Percentiles rank a stretch among this genome's conserved stretches.
Evolutionary conservation across 2,797 vertebrate species (phyloP).

Genomic region (Bufotes viridis): DNA sequence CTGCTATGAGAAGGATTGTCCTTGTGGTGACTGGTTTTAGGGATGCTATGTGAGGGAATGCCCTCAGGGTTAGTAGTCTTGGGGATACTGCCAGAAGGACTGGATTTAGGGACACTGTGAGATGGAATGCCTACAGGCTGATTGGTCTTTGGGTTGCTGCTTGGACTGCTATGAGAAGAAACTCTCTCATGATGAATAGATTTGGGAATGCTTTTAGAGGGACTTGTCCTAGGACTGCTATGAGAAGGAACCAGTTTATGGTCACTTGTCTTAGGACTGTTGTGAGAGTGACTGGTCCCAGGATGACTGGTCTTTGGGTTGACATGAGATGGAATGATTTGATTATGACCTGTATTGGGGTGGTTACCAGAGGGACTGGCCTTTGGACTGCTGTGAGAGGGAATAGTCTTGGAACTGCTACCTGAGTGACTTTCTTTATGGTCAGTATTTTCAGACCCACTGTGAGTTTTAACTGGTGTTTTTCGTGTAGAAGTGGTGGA

Average conservation of each 20-base stretch:
- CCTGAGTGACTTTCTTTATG: too few relatives aligned
- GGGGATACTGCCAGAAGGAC: neutral
- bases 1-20: neutral
- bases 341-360: neutral
- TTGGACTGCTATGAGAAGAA: neutral
- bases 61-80: neutral
- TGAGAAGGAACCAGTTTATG: neutral
- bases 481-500: too few relatives aligned
- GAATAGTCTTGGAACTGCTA: neutral
- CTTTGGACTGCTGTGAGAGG: neutral
- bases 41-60: neutral
- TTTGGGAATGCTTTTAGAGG: neutral
- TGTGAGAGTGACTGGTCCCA: neutral
- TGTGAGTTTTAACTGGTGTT: too few relatives aligned
- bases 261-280: neutral
- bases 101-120: neutral
- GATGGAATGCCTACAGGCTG: neutral
- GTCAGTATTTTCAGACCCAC: too few relatives aligned
- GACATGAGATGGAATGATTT: neutral
- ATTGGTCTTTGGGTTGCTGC: neutral
- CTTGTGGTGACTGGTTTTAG: neutral
- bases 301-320: neutral
- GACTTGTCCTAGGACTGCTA: neutral
- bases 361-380: neutral
- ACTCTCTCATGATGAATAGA: neutral